Conservation (phyloP, 2,888 invertebrate genomes). For the Amphipyra tragopoginis region DNA sequence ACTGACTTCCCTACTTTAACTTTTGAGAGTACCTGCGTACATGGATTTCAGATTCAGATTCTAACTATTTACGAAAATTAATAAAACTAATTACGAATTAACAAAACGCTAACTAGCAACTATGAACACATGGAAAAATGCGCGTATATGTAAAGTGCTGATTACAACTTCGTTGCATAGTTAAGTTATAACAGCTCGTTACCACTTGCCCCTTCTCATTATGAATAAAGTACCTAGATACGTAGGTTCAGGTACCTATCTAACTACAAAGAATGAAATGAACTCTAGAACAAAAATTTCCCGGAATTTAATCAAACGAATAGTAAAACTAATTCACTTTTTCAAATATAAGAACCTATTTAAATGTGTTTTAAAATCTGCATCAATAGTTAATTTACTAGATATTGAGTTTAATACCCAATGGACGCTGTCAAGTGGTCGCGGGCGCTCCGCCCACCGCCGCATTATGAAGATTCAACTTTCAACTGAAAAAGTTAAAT, state of each 20-base stretch:
- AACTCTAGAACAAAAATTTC: not conserved
- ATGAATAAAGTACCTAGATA: no score
- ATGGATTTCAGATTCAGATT: no score
- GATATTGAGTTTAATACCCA: slow-evolving; percentile 61
- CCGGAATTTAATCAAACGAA: slow-evolving; percentile 15
- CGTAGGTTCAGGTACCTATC: not conserved
- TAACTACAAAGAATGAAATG: not conserved
- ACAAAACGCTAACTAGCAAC: no score
- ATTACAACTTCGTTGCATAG: no score
- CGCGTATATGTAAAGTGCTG: no score
- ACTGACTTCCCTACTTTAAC: no score
- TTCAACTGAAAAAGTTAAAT: slow-evolving; percentile 83
- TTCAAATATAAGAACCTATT: slow-evolving; percentile 21
- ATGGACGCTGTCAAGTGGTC: slow-evolving; percentile 53
- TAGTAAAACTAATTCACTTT: slow-evolving; percentile 5
- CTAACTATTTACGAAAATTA: no score
- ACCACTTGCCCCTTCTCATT: no score
- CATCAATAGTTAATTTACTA: slow-evolving; percentile 59
- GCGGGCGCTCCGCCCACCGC: slow-evolving; percentile 55
- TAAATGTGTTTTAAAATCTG: slow-evolving; percentile 45
- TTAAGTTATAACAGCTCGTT: no score
- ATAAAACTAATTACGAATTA: no score
- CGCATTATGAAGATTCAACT: slow-evolving; percentile 75
- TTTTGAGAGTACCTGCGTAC: no score
- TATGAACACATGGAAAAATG: no score